Percentiles rank a stretch among this genome's conserved stretches.
These are phyloP conservation scores for Drosophila takahashii DNA, from an alignment of 1,140 invertebrate species.

Conservation along the genomic window DNA sequence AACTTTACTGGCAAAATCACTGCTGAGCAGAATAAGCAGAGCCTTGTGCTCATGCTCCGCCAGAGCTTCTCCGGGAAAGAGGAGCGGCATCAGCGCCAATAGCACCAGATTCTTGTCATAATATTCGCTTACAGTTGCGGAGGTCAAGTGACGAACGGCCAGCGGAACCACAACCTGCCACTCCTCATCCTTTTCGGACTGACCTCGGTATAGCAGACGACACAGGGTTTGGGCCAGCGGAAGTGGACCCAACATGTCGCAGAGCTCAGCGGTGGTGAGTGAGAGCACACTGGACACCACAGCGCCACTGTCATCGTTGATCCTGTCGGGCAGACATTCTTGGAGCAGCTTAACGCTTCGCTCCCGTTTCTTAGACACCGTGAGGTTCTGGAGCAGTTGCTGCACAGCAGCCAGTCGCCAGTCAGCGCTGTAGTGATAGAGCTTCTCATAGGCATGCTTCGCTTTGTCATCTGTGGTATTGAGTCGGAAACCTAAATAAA, in stretches of 20 bases:
- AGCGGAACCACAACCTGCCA: conserved; percentile 84
- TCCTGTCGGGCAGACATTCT: conserved; percentile 86
- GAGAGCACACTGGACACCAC: conserved; percentile 86
- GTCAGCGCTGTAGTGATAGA: conserved; percentile 88
- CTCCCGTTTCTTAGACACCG: conserved; percentile 65
- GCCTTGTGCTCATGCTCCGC: conserved; percentile 26
- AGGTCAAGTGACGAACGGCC: conserved; percentile 83
- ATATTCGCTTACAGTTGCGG: conserved; percentile 25
- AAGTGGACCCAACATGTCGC: conserved; percentile 80
- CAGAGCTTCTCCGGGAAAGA: conserved; percentile 54
- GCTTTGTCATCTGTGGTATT: conserved; percentile 85
- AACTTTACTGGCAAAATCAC: conserved; percentile 54
- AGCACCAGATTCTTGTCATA: conserved; percentile 74
- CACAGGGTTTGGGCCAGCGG: conserved; percentile 69
- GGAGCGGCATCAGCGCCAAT: conserved; percentile 68
- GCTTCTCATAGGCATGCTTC: conserved; percentile 87
- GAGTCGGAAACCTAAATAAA: conserved; percentile 85
- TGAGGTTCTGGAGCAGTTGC: conserved; percentile 85
- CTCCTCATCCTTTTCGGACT: conserved; percentile 38
- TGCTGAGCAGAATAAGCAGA: conserved; percentile 48
- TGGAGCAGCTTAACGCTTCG: conserved; percentile 86
- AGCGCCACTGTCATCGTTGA: conserved; percentile 86
- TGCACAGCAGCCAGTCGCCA: conserved; percentile 88
- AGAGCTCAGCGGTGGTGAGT: conserved; percentile 82
- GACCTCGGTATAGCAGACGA: conserved; percentile 65